A percentile compares a stretch with the other conserved stretches of the same genome.
Evolutionary conservation across 2,888 invertebrate genomes (phyloP).

Genomic region (Lagria hirta): DNA sequence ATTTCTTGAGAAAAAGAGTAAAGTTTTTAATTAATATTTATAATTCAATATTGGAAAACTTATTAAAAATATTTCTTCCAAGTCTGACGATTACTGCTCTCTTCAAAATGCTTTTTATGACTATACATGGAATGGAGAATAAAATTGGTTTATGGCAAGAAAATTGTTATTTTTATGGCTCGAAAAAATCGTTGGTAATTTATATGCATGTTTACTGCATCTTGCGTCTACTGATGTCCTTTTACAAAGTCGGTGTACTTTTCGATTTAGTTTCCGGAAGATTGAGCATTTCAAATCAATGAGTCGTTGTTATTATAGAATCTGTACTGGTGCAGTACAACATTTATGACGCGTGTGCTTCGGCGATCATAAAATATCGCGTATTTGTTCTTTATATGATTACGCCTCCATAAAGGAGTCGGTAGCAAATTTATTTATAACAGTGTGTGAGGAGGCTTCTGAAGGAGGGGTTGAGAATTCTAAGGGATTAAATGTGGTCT

Average conservation of each 20-base stretch:
- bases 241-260: conserved; percentile 13
- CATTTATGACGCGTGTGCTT: conserved; percentile 41
- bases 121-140: conserved; percentile 41
- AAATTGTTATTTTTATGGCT: conserved; percentile 46
- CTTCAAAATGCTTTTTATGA: conserved; percentile 43
- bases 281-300: conserved; percentile 39
- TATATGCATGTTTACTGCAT: conserved; percentile 40
- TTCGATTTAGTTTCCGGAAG: conserved; percentile 28
- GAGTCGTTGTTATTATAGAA: conserved; percentile 35
- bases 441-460: conserved; percentile 27
- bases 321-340: conserved; percentile 36
- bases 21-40: too few relatives aligned
- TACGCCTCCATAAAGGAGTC: conserved; percentile 47
- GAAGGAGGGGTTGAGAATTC: conserved; percentile 35
- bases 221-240: conserved; percentile 25
- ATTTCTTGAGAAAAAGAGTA: too few relatives aligned
- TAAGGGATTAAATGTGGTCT: conserved; percentile 48
- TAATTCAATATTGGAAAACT: too few relatives aligned
- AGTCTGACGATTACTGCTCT: conserved; percentile 44
- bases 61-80: too few relatives aligned
- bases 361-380: conserved; percentile 47
- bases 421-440: conserved; percentile 49
- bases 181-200: conserved; percentile 44
- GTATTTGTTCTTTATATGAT: conserved; percentile 50
- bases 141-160: conserved; percentile 45